Evolutionary conservation across 2,888 invertebrate genomes (phyloP), one percentile per base, ranked within the genome.

Genomic region (Platycheirus rosarum): DNA sequence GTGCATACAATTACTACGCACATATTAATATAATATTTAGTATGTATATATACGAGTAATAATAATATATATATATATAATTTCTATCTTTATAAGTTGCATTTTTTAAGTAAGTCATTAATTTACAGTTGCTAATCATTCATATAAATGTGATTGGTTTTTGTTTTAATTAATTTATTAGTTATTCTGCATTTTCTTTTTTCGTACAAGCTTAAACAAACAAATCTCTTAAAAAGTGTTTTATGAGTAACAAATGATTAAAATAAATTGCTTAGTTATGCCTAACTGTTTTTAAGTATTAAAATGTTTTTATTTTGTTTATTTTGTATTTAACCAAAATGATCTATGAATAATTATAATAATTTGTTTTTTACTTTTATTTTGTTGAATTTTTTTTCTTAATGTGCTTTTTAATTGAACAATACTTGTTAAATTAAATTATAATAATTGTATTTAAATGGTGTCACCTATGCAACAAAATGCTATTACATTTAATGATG

Each of bases 31-130:
- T 65, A 68, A 53, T 40, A 57, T 75, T 62, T 73, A 68, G 42
- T 74, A 57, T 63, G 79, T 74, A 79, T 80, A 80, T 80, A 80
- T 78, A 71, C 51, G 68, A 68, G 29, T 62, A 71, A 53, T 63
- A 71, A 46, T 37, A 48, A 35, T 75, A 26, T 57, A 55, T 75
- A 44, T 71, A 14, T 63, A 49, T 71, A 44, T 65, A 26, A 65
- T 65, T 66, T 68, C 35, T 51, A 51, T 74, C 53, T 78, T 51
- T 74, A 68, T 74, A 79, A 75, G 46, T 75, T 71, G 80, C 60
- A 53, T 62, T 69, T 57, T 37, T 69, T 57, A 46, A 75, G 23
- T 57, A 40, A 26, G 13, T 60, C 16, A 65, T 23, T 70, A 75
- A 70, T 80, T 80, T 75, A 80, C 75, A 80, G 46, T 65, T 65